Base-by-base conservation (phyloP, 2,113 vertebrate genomes). In the Eonycteris spelaea region DNA sequence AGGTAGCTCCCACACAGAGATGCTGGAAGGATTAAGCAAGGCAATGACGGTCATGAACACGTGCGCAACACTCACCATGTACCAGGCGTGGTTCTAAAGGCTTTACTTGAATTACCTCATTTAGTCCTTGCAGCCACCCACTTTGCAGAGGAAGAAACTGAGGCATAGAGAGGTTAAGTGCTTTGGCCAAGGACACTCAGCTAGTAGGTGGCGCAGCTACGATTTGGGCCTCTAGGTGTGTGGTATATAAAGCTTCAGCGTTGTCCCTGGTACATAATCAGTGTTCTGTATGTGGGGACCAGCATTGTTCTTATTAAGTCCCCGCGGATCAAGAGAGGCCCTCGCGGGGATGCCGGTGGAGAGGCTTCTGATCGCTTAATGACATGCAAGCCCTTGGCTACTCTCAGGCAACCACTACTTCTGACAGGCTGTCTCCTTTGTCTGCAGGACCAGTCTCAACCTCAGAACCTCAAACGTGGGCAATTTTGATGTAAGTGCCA, bases 401-500 rank as follows among this genome's bases (percentile, higher is more conserved):
- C 7, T 80, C 70, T 21, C 2, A 12, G 45, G 28, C 7, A 14
- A 9, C 13, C 5, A 0, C 63, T 88, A 7, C 68, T 73, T 71
- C 67, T 95, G 53, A 98, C 0, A 0, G 33, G 21, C 13, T 38
- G 9, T 59, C 65, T 95, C n/a, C 59, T 95, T 96, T 51, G 18
- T 70, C 77, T 22, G 7, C 95, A 98, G 98, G 95, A 77, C 97
- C n/a, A 92, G 24, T 6, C 93, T 98, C 73, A 97, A 96, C 67
- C 90, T 98, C 91, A 94, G 16, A 73, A 98, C 98, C 38, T 98
- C 97, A 0, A 95, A 97, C 0, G 12, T 98, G 6, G 97, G 98
- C 38, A 97, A 79, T 67, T 98, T 98, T 96, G 98, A 98, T 26
- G 98, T 98, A 98, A 98, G 98, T 97, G 82, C 68, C n/a, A 0